phyloP scores from a whole-genome alignment of 2,797 vertebrate species.

The Phoxinus dragarum region DNA sequence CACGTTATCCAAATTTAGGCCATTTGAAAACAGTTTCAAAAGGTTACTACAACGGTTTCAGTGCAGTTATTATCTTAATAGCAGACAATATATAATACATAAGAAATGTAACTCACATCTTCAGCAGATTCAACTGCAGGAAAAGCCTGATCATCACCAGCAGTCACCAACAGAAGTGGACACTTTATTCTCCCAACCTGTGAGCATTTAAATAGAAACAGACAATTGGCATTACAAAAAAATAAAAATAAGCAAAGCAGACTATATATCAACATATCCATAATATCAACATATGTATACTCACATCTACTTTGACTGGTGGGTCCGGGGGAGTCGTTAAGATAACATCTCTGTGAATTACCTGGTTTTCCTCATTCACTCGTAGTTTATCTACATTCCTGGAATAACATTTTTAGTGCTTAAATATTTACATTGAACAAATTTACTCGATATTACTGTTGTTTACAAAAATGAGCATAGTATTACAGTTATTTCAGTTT shows the following conservation, averaged over 20 bases:
- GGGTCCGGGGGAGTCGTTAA: constrained; percentile 58
- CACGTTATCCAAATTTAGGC: no score
- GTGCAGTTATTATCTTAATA: no score
- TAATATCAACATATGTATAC: constrained; percentile 38
- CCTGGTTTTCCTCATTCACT: constrained; percentile 64
- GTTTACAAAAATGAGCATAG: no score
- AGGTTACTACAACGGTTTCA: constrained; percentile 64
- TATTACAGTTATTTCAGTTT: not conserved
- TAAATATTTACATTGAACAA: not conserved
- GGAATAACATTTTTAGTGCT: not conserved
- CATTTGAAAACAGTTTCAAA: no score
- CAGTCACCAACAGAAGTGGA: constrained; percentile 72
- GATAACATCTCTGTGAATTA: constrained; percentile 59
- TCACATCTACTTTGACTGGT: constrained; percentile 66
- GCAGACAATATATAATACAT: constrained; percentile 5
- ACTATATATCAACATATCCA: not conserved
- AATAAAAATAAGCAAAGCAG: not conserved
- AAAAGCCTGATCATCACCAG: constrained; percentile 74
- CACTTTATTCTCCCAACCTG: constrained; percentile 75
- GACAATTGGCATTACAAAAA: not conserved
- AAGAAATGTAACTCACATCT: constrained; percentile 68
- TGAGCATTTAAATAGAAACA: not conserved
- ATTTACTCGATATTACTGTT: not conserved
- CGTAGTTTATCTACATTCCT: not conserved
- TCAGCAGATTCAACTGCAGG: constrained; percentile 64